Conservation (phyloP, 2,888 invertebrate species). For the Colostygia pectinataria region DNA sequence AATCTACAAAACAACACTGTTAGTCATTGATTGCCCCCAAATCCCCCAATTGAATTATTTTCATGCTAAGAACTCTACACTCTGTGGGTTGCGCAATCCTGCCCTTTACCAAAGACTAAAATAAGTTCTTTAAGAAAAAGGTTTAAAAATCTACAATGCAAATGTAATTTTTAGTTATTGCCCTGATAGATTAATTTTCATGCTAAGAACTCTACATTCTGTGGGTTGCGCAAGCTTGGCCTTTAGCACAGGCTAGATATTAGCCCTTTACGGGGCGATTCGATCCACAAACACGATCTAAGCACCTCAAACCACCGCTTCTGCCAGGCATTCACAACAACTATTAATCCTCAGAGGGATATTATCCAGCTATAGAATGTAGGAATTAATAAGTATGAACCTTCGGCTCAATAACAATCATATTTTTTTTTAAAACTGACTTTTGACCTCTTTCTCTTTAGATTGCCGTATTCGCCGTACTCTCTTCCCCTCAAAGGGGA, state of each 20-base stretch:
- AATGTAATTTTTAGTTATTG: too few species aligned
- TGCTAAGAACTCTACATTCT: neutral
- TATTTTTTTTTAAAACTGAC: too few species aligned
- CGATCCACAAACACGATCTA: constrained; percentile 33
- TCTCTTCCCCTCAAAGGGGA: too few species aligned
- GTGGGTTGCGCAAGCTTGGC: constrained; percentile 31
- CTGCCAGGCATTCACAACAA: constrained; percentile 46
- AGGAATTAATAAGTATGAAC: too few species aligned
- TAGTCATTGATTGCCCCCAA: too few species aligned
- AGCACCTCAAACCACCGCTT: constrained; percentile 33
- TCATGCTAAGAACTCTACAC: neutral
- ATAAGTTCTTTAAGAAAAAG: constrained; percentile 21
- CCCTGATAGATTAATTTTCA: too few species aligned
- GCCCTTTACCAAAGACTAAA: constrained; percentile 30
- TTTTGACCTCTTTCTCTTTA: too few species aligned
- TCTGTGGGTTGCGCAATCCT: constrained; percentile 27
- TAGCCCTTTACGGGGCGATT: constrained; percentile 22
- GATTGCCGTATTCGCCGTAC: too few species aligned
- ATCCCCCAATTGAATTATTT: too few species aligned
- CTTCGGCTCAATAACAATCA: too few species aligned
- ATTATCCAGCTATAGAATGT: neutral
- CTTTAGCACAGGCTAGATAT: constrained; percentile 28
- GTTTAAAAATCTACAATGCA: too few species aligned
- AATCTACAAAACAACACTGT: too few species aligned
- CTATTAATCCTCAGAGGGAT: constrained; percentile 39